A percentile compares a stretch with the other conserved stretches of the same genome.
These are phyloP conservation scores for Oligia fasciuncula DNA, from an alignment of 2,888 invertebrate genomes.

Conservation along the genomic window DNA sequence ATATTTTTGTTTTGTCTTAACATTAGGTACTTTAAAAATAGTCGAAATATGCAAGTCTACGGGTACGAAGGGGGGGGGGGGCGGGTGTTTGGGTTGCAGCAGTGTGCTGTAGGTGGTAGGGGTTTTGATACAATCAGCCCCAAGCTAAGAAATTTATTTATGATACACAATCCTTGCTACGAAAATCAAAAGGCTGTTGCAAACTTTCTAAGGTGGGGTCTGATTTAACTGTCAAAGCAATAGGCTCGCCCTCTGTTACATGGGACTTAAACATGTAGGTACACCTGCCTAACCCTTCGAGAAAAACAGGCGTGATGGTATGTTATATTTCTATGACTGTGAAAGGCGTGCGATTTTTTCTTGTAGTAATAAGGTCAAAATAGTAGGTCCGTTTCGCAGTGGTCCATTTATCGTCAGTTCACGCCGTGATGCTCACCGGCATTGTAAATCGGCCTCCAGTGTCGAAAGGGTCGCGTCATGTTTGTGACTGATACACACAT, in stretches of 20 bases:
- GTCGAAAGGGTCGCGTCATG: conserved; percentile 15
- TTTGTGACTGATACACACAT: conserved; percentile 36
- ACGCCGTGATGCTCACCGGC: conserved; percentile 71
- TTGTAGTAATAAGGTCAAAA: neutral
- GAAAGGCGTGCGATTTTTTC: neutral
- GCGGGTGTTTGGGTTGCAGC: neutral
- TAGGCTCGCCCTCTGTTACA: neutral
- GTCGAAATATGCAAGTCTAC: too few relatives aligned
- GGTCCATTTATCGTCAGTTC: conserved; percentile 72
- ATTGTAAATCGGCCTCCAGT: conserved; percentile 59
- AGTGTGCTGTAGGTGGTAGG: neutral
- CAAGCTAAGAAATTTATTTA: too few relatives aligned
- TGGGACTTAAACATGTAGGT: neutral
- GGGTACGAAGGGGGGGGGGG: neutral
- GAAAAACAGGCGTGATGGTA: neutral
- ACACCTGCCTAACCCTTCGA: neutral
- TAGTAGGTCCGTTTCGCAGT: neutral
- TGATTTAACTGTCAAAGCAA: neutral
- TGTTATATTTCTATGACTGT: neutral
- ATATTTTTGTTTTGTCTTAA: neutral
- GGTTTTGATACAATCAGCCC: neutral
- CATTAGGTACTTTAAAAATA: too few relatives aligned
- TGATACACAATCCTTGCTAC: neutral
- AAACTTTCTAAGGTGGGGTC: too few relatives aligned
- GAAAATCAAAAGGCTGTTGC: neutral